Base-by-base conservation (phyloP, 2,113 vertebrate genomes). In the Piprites chloris region DNA sequence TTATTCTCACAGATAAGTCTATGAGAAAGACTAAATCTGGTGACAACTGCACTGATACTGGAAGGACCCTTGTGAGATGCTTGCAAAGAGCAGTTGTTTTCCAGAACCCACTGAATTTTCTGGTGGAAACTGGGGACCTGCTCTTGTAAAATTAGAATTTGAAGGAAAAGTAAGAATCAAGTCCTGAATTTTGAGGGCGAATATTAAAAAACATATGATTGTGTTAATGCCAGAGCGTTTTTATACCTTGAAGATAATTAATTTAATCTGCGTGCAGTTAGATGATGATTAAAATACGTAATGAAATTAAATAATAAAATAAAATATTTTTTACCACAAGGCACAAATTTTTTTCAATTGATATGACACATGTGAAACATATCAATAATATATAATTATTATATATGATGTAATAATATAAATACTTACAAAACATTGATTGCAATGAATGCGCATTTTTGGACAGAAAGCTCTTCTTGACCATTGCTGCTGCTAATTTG, bases 291-390 rank as follows among this genome's bases (percentile, higher is more conserved):
- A 7, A 77, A 61, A 65, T 39, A n/a, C 37, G 9, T 28, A 2
- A 0, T 26, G 41, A 39, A 30, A 30, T 33, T 33, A 9, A 39
- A 28, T 30, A 5, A 8, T 6, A 24, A 61, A 67, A n/a, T 32
- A 0, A 7, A 56, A 41, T 19, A 27, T n/a, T 95, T 50, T 32
- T 61, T 11, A 21, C 13, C 17, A 1, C 1, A 10, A 37, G 44
- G 18, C 49, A 30, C 17, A 26, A 58, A 49, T 37, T 30, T 2
- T 1, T 1, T 20, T n/a, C 20, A 20, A 1, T 14, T 61, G 30
- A 5, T 19, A 7, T 1, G 11, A 18, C 6, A 20, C 6, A 2
- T 4, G 3, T 1, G 3, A 72, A 50, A 32, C 2, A 2, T 1
- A 9, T 10, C 32, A 28, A 27, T 28, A 23, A 59, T 22, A 35